These are phyloP conservation scores for Turritopsis rubra DNA, from an alignment of 30 jellyfish, hydroid and myxozoan species.

Conservation along the genomic window DNA sequence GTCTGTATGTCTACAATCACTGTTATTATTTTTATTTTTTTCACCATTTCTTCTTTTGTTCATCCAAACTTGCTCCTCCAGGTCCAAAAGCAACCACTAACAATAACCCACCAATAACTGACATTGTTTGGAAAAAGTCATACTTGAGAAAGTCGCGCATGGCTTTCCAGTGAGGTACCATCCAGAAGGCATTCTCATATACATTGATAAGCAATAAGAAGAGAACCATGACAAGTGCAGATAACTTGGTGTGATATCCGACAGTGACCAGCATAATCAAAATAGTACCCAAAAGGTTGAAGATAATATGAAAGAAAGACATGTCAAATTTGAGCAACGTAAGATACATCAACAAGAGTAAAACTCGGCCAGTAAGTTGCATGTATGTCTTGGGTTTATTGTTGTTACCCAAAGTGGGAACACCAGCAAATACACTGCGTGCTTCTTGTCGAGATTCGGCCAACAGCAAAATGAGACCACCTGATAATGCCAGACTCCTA, in stretches of 20 bases:
- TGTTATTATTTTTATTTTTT: background rate
- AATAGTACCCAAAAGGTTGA: slow-evolving; percentile 72
- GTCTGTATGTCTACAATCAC: background rate
- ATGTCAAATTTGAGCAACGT: slow-evolving; percentile 88
- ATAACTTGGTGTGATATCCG: slow-evolving; percentile 95
- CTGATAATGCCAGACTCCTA: slow-evolving; percentile 95
- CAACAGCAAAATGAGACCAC: slow-evolving; percentile 85
- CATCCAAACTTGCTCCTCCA: slow-evolving; percentile 99
- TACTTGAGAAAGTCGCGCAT: slow-evolving; percentile 95
- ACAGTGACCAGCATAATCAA: slow-evolving; percentile 84
- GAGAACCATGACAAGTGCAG: slow-evolving; percentile 79
- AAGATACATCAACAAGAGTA: slow-evolving; percentile 84
- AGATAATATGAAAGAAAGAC: slow-evolving; percentile 87
- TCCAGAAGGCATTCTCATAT: slow-evolving; percentile 98
- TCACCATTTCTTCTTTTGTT: slow-evolving; percentile 96
- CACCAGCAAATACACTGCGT: slow-evolving; percentile 96
- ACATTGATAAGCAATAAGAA: slow-evolving; percentile 67
- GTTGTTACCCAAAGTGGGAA: slow-evolving; percentile 84
- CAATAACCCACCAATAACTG: slow-evolving; percentile 98
- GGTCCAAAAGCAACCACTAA: slow-evolving; percentile 99
- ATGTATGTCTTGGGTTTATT: slow-evolving; percentile 93
- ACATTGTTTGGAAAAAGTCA: slow-evolving; percentile 99
- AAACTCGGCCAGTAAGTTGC: slow-evolving; percentile 99
- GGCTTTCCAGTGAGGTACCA: slow-evolving; percentile 95
- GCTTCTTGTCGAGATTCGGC: slow-evolving; percentile 98